phyloP scores from a whole-genome alignment of 2,797 vertebrate genomes.

The Xenops minutus region DNA sequence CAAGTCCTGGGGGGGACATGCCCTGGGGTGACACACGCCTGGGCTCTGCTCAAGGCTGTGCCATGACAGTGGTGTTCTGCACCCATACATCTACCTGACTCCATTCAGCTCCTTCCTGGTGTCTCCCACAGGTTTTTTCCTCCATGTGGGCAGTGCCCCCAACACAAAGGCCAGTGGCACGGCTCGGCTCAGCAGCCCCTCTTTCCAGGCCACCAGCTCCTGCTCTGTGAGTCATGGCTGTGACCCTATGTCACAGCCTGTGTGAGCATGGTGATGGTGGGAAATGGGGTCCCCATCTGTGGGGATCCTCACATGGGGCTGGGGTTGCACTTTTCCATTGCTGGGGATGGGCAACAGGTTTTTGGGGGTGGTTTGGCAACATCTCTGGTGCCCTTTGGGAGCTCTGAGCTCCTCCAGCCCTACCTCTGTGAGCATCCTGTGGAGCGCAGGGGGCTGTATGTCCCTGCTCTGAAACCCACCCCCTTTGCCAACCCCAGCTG shows the following conservation, averaged over 20 bases:
- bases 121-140: conserved; percentile 77
- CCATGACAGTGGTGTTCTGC: accelerated
- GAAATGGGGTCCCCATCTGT: too few relatives aligned
- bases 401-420: background rate
- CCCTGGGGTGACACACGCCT: accelerated
- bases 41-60: background rate
- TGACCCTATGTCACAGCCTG: accelerated
- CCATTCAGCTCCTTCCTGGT: background rate
- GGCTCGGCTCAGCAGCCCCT: conserved; percentile 72
- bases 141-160: conserved; percentile 65
- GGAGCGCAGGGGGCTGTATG: background rate
- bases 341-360: background rate
- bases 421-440: background rate
- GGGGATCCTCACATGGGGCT: background rate
- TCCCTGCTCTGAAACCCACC: background rate
- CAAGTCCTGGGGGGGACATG: accelerated
- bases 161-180: accelerated
- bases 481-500: conserved; percentile 71
- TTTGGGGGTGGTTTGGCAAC: background rate
- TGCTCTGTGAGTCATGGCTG: conserved; percentile 76
- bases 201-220: conserved; percentile 68
- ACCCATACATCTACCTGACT: accelerated
- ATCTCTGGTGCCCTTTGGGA: accelerated
- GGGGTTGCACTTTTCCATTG: background rate
- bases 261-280: accelerated